Evolutionary conservation across 1,140 invertebrate genomes (phyloP).

Genomic region (Drosophila bocki): DNA sequence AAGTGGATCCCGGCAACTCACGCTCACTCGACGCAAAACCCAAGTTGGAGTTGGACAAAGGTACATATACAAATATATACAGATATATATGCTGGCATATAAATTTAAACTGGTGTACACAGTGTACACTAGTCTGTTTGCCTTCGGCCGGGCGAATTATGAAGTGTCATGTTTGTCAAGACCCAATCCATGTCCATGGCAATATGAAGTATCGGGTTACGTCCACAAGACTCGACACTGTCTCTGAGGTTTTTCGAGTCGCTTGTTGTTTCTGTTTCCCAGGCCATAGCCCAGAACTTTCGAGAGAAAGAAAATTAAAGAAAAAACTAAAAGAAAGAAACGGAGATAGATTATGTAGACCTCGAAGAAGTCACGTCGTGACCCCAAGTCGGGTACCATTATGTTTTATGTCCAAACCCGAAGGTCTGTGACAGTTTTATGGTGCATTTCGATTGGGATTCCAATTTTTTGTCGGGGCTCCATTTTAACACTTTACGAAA

Average conservation of each 20-base stretch:
- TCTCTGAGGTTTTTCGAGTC: slow-evolving; percentile 13
- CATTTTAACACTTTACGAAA: slow-evolving; percentile 79
- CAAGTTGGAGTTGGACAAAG: slow-evolving; percentile 32
- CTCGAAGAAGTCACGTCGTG: slow-evolving; percentile 65
- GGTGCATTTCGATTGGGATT: slow-evolving; percentile 70
- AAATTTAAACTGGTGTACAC: slow-evolving; percentile 38
- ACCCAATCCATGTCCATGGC: slow-evolving; percentile 64
- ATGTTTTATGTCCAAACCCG: slow-evolving; percentile 66
- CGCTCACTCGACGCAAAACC: slow-evolving; percentile 10
- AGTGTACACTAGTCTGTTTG: slow-evolving; percentile 41
- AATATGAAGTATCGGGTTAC: slow-evolving; percentile 59
- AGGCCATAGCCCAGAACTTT: slow-evolving; percentile 65
- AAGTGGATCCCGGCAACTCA: slow-evolving; percentile 35
- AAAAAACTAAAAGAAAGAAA: slow-evolving; percentile 5
- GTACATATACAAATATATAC: slow-evolving; percentile 2
- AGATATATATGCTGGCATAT: slow-evolving; percentile 3
- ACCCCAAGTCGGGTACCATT: slow-evolving; percentile 51
- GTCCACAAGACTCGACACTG: slow-evolving; percentile 45
- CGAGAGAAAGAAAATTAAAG: slow-evolving; percentile 47
- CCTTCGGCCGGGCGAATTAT: slow-evolving; percentile 56
- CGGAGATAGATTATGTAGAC: slow-evolving; percentile 9
- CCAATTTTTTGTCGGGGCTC: slow-evolving; percentile 40
- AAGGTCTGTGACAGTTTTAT: slow-evolving; percentile 75
- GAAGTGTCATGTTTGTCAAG: slow-evolving; percentile 66
- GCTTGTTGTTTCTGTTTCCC: slow-evolving; percentile 48